Evolutionary conservation across 2,113 vertebrate species (phyloP), one percentile per base, ranked within the genome.

Genomic region (Psilopogon haemacephalus): DNA sequence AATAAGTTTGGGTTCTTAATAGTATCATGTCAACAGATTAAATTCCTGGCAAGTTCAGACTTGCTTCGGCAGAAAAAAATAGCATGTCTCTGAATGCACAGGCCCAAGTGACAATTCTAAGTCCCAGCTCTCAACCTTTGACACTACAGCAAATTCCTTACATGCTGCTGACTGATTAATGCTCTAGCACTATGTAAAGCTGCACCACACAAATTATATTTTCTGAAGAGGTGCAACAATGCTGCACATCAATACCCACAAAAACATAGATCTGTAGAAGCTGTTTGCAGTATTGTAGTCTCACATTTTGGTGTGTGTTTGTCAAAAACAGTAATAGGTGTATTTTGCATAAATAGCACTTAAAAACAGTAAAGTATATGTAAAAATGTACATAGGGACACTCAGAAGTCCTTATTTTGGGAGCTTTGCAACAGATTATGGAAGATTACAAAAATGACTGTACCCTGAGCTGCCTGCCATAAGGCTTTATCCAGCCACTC

Each of bases 21-120:
- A 86, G 42, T 77, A 83, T 88, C 84, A 80, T 65, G 69, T 83
- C 84, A 94, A 74, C 72, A 77, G 56, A 63, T 6, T 27, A 94
- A 94, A 89, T 80, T 79, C 85, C 59, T 79, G 72, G 33, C 94
- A 89, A 94, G 89, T 89, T 92, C 78, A 64, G 52, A 84, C 91
- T 91, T 93, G 91, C 54, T 85, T 76, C 48, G 54, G 35, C 60
- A 89, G 65, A 79, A 94, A 77, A 33, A 92, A 87, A 88, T 87
- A 95, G n/a, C 60, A 88, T 67, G 35, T 17, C 15, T 82, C 54
- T 70, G 56, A 94, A 73, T 54, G 68, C 64, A 73, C 59, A 79
- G 84, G 77, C 75, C 60, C 91, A 60, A 94, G 89, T 80, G 78
- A 86, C 78, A 92, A 42, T 30, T 54, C 37, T 65, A 30, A 86